These are phyloP conservation scores for Oreochromis tanganicae DNA, from an alignment of 2,113 vertebrate genomes.

Conservation along the genomic window DNA sequence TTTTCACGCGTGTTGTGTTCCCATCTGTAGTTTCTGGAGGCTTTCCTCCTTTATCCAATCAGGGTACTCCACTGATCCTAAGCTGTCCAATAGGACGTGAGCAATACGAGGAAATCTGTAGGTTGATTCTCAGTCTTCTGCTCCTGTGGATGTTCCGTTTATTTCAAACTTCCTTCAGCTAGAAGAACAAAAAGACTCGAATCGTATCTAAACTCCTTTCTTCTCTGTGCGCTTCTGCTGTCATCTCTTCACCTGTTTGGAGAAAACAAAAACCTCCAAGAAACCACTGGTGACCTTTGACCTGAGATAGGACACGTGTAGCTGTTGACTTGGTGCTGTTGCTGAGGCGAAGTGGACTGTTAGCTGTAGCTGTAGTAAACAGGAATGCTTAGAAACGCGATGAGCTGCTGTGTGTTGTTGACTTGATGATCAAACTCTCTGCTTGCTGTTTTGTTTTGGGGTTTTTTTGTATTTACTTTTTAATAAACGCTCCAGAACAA, in stretches of 20 bases:
- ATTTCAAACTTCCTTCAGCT: neutral
- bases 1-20: neutral
- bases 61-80: slow-evolving; percentile 25
- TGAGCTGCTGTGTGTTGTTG: neutral
- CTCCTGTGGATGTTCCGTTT: neutral
- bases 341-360: neutral
- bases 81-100: slow-evolving; percentile 18
- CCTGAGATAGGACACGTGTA: neutral
- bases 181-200: neutral
- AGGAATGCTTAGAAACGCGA: slow-evolving; percentile 4
- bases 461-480: slow-evolving; percentile 67
- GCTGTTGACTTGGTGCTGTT: neutral
- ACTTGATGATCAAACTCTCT: neutral
- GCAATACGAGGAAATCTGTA: neutral
- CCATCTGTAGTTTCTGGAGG: neutral
- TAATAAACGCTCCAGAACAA: slow-evolving; percentile 61
- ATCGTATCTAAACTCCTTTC: neutral
- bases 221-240: neutral
- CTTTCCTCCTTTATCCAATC: slow-evolving; percentile 11
- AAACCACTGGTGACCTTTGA: slow-evolving; percentile 5
- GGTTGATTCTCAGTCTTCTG: neutral
- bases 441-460: slow-evolving; percentile 56
- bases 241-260: neutral
- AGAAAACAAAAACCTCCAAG: neutral
- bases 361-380: slow-evolving; percentile 20